Base-by-base conservation (phyloP, 2,888 invertebrate species). In the Erebia aethiops region DNA sequence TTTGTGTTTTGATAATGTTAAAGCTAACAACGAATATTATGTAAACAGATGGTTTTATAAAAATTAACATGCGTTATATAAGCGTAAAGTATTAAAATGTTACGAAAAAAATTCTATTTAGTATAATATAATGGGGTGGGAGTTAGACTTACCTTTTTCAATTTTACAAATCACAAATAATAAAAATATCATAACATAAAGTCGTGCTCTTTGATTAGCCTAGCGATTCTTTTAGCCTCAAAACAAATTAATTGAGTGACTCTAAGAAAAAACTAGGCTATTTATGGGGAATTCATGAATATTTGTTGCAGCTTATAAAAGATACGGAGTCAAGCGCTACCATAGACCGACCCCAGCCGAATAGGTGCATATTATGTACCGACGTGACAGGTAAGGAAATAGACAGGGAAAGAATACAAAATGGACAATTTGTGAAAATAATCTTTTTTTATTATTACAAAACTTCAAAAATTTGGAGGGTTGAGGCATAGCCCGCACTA, bases 251-350 rank as follows among this genome's bases (percentile, higher is more conserved):
- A 57, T 26, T 10, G 35, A 11, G 26, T 71, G 69, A 74, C 83
- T 88, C 82, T 80, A 79, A 86, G 90, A 87, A 87, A 83, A 67
- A 85, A 78, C 85, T 78, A 82, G 86, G 85, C 86, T 82, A 79
- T 54, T 81, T 41, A 85, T 82, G 92, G 93, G 93, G 92, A 91
- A 92, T 87, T 84, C 91, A 79, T 89, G 93, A 92, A 93, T 92
- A 93, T 92, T 92, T 92, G 91, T 93, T 93, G 85, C 93, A 93
- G 93, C 89, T 90, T 89, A 84, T 92, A 90, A 86, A 85, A 85
- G 87, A 87, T 88, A 88, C 86, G 91, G 88, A 85, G 90, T 86
- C 80, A 84, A 85, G 84, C 81, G 80, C 80, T 76, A 66, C 87
- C 84, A 83, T 87, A 86, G 81, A 81, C 80, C 81, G 83, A 79